These are phyloP conservation scores for Lasioglossum figueresi DNA, from an alignment of 2,888 invertebrate genomes.

Conservation along the genomic window DNA sequence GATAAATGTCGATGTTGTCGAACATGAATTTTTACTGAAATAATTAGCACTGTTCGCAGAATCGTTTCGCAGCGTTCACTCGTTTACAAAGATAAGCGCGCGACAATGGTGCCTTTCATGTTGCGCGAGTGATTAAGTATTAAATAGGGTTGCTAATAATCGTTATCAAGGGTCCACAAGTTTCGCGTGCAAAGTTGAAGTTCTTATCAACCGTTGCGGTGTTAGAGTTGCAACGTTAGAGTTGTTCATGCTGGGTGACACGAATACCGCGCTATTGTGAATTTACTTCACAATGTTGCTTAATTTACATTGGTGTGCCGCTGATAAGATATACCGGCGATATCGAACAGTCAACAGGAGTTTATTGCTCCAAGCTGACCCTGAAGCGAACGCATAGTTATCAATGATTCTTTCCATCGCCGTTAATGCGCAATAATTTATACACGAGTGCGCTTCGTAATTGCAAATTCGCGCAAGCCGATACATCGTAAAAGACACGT, in stretches of 20 bases:
- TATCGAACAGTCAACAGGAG: conserved; percentile 11
- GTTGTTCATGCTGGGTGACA: not conserved
- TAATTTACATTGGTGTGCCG: not conserved
- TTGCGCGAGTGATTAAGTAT: not conserved
- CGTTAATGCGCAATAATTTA: conserved; percentile 1
- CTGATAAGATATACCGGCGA: conserved; percentile 21
- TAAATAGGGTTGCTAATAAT: not conserved
- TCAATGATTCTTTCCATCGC: conserved; percentile 1
- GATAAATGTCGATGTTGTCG: not conserved
- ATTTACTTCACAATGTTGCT: conserved; percentile 4
- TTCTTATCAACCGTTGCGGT: not conserved
- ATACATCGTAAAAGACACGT: not conserved
- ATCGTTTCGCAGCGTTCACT: not conserved
- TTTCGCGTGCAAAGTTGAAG: not conserved
- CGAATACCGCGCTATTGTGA: too few species aligned
- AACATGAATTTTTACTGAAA: not conserved
- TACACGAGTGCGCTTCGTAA: not conserved
- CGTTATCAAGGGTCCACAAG: not conserved
- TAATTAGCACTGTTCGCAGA: not conserved
- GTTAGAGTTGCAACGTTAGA: not conserved
- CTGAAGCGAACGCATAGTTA: conserved; percentile 5
- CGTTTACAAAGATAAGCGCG: not conserved
- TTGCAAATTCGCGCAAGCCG: not conserved
- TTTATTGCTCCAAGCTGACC: conserved; percentile 6
- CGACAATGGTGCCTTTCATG: conserved; percentile 3